Base-by-base conservation (phyloP, 2,797 vertebrate species). In the Propithecus deckenii region DNA sequence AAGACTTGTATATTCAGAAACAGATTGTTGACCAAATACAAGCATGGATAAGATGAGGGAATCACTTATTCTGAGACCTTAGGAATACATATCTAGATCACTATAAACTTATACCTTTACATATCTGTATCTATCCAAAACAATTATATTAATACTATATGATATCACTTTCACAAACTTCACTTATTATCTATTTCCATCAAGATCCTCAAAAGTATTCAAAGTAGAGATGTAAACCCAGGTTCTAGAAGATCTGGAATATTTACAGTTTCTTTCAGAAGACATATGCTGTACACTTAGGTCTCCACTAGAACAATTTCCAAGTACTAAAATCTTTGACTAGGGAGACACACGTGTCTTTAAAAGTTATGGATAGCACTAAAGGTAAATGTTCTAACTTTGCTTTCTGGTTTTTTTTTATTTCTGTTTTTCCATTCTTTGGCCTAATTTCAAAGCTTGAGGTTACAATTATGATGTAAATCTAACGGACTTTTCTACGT, bases 391-490 rank as follows among this genome's bases (percentile, higher is more conserved):
- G 32, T 48, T 89, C 28, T 50, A 76, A 63, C 14, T 78, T 90
- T 86, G 75, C 80, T 92, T 85, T 67, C 67, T 63, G 72, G 35
- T 9, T 41, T 22, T 79, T n/a, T 41, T 48, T 52, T 6, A 30
- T n/a, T 75, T 41, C n/a, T 12, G 13, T 28, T 74, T 86, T 87
- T 35, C 22, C 22, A 20, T 81, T 85, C 63, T 92, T 92, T 91
- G 22, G 25, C 18, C 20, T 85, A 71, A 97, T 86, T 88, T 84
- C 74, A 89, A 96, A 94, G 71, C 10, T 25, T 28, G 22, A 93
- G 43, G 13, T 50, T 97, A 96, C 79, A 91, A 95, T 83, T 79
- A 89, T 0, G 59, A 79, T 43, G 3, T 9, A 86, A 5, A 0
- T 46, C 32, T 63, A 81, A 67, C 14, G 10, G 25, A 69, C 30